Base-by-base conservation (phyloP, 2,797 vertebrate genomes). In the Phrynocephalus guinanensis region DNA sequence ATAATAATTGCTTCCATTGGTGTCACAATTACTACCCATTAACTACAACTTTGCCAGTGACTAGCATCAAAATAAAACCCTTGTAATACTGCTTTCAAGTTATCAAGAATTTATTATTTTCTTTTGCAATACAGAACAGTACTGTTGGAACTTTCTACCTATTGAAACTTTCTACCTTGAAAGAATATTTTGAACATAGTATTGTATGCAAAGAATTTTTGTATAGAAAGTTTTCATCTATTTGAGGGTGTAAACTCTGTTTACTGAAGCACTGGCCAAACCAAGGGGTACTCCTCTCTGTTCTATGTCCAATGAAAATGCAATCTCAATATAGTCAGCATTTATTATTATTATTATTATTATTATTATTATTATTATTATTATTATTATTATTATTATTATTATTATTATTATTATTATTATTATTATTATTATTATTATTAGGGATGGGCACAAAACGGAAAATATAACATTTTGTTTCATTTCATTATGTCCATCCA, bases 1-100 rank as follows among this genome's bases (percentile, higher is more conserved):
- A 44, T n/a, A 71, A 82, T 85, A 86, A 70, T 73, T 90, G 82
- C 66, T 89, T 71, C 83, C 89, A 86, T 87, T 83, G 10, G 1
- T 70, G 89, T 86, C 91, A 60, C 56, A 91, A 89, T 44, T 44
- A 44, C 79, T 79, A 80, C 38, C 33, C 1, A 63, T 85, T 88
- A 82, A 73, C 72, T 89, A 73, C 70, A 56, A 13, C 1, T 71
- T 50, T 79, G 33, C 50, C 63, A 9, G 71, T 56, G 13, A 67
- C 76, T 88, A 68, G 48, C 89, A 26, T 85, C 63, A 85, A 75
- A 22, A 38, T 67, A 77, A 88, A 52, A 72, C 0, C 5, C 20
- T 52, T 63, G 52, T 33, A 33, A 9, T 11, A 63, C 48, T 89
- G 33, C 48, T 86, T 88, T 38, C 26, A 86, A 84, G 24, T 52